Evolutionary conservation across 1,140 invertebrate genomes (phyloP), one percentile per base, ranked within the genome.

Genomic region (Orussus abietinus): DNA sequence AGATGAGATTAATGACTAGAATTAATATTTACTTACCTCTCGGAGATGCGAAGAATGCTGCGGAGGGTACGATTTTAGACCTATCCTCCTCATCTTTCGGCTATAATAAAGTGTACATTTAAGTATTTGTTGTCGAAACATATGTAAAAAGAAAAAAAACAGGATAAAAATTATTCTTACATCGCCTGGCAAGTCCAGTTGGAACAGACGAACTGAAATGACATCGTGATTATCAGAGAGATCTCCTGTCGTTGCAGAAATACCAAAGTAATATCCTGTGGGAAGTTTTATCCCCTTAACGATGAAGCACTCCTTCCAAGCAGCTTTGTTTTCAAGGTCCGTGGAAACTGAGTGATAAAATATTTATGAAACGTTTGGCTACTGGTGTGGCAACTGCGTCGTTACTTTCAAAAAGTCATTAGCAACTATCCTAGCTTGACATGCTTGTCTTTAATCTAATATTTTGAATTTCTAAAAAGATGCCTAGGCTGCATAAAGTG

Each of bases 141-240:
- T 17, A 47, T 36, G 15, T 28, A 5, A 21, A 26, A 9, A 39
- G 12, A 28, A 28, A 28, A 18, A 29, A 21, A 10, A 19, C 14
- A 3, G 22, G 14, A 12, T 10, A n/a, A n/a, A n/a, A n/a, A n/a
- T n/a, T 28, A 11, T 41, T 58, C 77, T 80, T 72, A 88, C 86
- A 62, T 81, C 80, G 44, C 83, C 78, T 31, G 83, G 75, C 22
- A 81, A 62, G 60, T 94, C 90, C 37, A 96, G 74, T 66, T 96
- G 90, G 62, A 87, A 97, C 47, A 95, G 80, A 72, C 92, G 90
- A 32, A 99, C 78, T 5, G 90, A 86, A 35, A 96, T 79, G 44
- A 99, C 82, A 67, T 99, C 96, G 75, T 99, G 96, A 68, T 92
- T 96, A 78, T 99, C 96, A 31, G 85, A 89, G 32, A 99, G 74